phyloP scores from a whole-genome alignment of 2,888 invertebrate species.

The Orthosia incerta region DNA sequence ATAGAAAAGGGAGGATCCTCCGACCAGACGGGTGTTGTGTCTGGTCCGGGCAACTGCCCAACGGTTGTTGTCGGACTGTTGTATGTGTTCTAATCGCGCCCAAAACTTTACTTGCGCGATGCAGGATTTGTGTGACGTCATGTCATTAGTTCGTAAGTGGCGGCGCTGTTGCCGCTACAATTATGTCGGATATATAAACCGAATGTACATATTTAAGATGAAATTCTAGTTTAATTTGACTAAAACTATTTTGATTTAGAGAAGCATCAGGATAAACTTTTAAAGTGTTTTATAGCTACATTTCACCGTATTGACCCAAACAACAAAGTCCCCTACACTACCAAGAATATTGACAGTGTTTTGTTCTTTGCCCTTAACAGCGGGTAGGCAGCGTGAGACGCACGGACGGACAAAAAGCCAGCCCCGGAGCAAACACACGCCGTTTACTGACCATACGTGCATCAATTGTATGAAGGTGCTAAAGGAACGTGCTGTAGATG shows the following conservation, averaged over 20 bases:
- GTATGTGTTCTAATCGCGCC: no score
- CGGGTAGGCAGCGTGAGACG: slow-evolving; percentile 64
- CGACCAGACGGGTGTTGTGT: no score
- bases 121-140: no score
- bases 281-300: not conserved
- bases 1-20: no score
- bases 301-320: slow-evolving; percentile 17
- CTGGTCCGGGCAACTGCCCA: no score
- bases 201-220: not conserved
- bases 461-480: slow-evolving; percentile 55
- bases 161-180: no score
- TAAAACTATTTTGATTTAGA: not conserved
- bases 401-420: slow-evolving; percentile 82
- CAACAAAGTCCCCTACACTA: slow-evolving; percentile 11
- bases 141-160: no score
- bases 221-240: not conserved
- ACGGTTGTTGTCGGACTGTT: no score
- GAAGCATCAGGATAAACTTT: not conserved
- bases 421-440: slow-evolving; percentile 75
- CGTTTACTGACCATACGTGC: slow-evolving; percentile 84
- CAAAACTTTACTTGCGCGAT: no score
- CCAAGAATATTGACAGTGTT: slow-evolving; percentile 62
- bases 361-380: slow-evolving; percentile 64
- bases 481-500: slow-evolving; percentile 59
- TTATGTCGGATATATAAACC: no score